Conservation (phyloP, 2,888 invertebrate species). For the Heliconius cydno region DNA sequence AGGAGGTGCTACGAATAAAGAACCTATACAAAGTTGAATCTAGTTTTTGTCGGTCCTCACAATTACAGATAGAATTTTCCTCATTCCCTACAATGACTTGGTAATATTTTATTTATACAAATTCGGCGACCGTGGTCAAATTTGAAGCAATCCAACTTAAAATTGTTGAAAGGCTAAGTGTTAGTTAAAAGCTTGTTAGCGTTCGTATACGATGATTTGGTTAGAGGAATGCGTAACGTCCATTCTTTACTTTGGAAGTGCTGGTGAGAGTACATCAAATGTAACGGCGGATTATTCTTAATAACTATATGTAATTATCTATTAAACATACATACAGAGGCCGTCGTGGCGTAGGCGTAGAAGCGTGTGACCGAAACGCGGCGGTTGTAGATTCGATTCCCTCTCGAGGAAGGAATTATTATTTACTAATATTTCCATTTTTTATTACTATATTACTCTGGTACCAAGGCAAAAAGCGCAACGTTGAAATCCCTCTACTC, state of each 20-base stretch:
- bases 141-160: conserved; percentile 20
- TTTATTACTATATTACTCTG: too few species aligned
- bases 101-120: conserved; percentile 32
- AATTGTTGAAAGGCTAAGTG: conserved; percentile 16
- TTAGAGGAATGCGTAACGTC: conserved; percentile 9
- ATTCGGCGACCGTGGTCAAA: conserved; percentile 31
- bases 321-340: neutral
- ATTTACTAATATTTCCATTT: too few species aligned
- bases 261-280: neutral
- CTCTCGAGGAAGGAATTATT: too few species aligned
- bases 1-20: conserved; percentile 12
- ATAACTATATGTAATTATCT: neutral
- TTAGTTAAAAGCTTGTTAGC: conserved; percentile 24
- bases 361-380: too few species aligned
- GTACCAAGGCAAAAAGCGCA: too few species aligned
- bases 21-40: conserved; percentile 16
- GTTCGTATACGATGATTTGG: conserved; percentile 19
- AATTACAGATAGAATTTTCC: conserved; percentile 34
- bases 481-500: too few species aligned
- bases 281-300: conserved; percentile 12
- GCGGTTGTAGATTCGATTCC: too few species aligned
- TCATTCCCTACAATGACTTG: conserved; percentile 39
- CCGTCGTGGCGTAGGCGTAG: too few species aligned
- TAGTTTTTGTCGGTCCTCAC: conserved; percentile 35
- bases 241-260: neutral